Percentiles rank a stretch among this genome's conserved stretches.
Evolutionary conservation across 2,113 vertebrate genomes (phyloP).

Genomic region (Heterotis niloticus): DNA sequence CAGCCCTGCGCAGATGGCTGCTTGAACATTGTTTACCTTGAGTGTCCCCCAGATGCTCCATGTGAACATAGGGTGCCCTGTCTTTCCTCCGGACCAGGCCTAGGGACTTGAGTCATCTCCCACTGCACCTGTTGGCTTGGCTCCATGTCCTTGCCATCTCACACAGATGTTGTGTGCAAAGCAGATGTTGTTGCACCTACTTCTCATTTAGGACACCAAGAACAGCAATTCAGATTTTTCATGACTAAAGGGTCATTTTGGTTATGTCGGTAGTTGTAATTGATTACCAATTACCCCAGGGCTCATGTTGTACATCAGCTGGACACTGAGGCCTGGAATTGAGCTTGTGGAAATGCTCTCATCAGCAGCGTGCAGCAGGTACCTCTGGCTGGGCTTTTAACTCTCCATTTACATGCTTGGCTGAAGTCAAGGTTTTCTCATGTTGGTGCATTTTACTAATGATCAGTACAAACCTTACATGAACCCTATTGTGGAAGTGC

Average conservation of each 20-base stretch:
- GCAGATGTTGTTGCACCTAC: background rate
- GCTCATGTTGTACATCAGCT: too few species aligned
- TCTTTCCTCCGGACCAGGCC: constrained; percentile 43
- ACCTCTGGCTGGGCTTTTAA: background rate
- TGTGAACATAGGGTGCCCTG: constrained; percentile 55
- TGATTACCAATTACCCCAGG: too few species aligned
- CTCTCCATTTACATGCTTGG: background rate
- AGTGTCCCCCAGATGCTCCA: constrained; percentile 87
- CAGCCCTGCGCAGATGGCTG: constrained; percentile 91
- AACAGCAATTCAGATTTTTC: background rate
- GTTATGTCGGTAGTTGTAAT: too few species aligned
- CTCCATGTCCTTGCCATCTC: background rate
- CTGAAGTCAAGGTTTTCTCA: background rate
- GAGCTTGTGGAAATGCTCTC: background rate
- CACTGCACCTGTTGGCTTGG: background rate
- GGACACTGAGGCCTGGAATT: background rate
- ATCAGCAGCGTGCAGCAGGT: background rate
- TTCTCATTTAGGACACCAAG: background rate
- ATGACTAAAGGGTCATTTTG: too few species aligned
- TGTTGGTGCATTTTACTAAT: background rate
- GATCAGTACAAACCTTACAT: background rate
- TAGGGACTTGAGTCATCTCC: background rate
- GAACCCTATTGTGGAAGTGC: background rate
- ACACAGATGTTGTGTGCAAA: background rate
- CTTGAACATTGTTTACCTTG: constrained; percentile 97